Evolutionary conservation across 2,888 invertebrate genomes (phyloP), one percentile per base, ranked within the genome.

Genomic region (Thereva nobilitata): DNA sequence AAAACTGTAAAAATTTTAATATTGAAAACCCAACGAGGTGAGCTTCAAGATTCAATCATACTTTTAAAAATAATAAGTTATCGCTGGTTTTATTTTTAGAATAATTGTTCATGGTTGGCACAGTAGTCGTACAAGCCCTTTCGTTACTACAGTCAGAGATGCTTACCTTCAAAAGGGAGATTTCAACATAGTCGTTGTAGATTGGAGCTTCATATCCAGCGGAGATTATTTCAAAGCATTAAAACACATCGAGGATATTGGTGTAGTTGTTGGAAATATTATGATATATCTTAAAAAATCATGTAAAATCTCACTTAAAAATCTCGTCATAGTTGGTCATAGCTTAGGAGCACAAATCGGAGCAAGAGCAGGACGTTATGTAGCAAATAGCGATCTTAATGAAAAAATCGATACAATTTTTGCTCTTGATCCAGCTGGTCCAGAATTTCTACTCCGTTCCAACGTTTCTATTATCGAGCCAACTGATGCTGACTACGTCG

Each of bases 371-470:
- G 52, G 52, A 8, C 5, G 10, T 10, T n/a, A 45, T 45, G 59
- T 59, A 23, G 59, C 47, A 10, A 49, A 49, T 38, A 9, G 40
- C n/a, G 10, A 41, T 2, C n/a, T 41, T 41, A 4, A 2, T 5
- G 63, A 52, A 23, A 50, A 42, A 52, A 6, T 63, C 23, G 38
- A 54, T 52, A 54, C 54, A 47, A 54, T 64, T n/a, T 64, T 54
- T n/a, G 64, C 45, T 5, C 37, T 64, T 2, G 64, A 64, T 47
- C 64, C 64, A 8, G 54, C 54, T 38, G 64, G 45, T 38, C 64
- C 45, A 38, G n/a, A 41, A 35, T 64, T 49, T 34, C 5, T 40
- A n/a, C n/a, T 6, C 12, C 37, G 44, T 3, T 1, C n/a, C 1
- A 12, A 10, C 12, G 40, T 38, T 8, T 41, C 50, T 5, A 34